phyloP scores from a whole-genome alignment of 2,113 vertebrate species.

The Galemys pyrenaicus region DNA sequence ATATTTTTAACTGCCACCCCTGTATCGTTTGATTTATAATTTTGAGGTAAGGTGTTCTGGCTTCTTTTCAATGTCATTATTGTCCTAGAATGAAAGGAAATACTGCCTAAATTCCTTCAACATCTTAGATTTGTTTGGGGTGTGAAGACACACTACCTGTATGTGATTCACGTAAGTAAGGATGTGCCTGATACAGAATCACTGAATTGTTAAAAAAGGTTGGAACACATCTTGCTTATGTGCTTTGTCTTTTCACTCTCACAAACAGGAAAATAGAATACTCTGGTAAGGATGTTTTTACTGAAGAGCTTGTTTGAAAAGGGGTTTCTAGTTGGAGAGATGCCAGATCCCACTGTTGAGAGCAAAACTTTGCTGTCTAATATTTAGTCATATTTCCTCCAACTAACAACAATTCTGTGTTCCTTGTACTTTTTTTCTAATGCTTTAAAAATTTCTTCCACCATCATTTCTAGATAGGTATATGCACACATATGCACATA shows the following conservation, averaged over 20 bases:
- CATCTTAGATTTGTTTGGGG: background rate
- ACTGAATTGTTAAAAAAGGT: background rate
- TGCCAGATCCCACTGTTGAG: background rate
- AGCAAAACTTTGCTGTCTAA: background rate
- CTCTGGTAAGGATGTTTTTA: background rate
- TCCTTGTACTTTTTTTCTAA: background rate
- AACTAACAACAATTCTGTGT: background rate
- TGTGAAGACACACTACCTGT: background rate
- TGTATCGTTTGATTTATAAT: slow-evolving; percentile 4
- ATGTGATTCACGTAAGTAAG: background rate
- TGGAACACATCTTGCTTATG: background rate
- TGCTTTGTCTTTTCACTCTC: background rate
- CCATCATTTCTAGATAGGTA: background rate
- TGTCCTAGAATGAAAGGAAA: slow-evolving; percentile 36
- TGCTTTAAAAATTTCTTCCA: background rate
- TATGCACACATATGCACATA: background rate
- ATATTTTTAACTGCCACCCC: background rate
- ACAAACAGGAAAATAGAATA: background rate
- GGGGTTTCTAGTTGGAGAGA: background rate
- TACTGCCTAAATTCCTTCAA: background rate
- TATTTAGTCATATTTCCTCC: background rate
- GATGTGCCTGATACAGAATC: background rate
- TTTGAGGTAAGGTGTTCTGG: background rate
- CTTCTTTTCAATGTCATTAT: slow-evolving; percentile 13
- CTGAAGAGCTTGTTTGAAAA: background rate